Conservation (phyloP, 2,113 vertebrate genomes). For the Lepus europaeus region DNA sequence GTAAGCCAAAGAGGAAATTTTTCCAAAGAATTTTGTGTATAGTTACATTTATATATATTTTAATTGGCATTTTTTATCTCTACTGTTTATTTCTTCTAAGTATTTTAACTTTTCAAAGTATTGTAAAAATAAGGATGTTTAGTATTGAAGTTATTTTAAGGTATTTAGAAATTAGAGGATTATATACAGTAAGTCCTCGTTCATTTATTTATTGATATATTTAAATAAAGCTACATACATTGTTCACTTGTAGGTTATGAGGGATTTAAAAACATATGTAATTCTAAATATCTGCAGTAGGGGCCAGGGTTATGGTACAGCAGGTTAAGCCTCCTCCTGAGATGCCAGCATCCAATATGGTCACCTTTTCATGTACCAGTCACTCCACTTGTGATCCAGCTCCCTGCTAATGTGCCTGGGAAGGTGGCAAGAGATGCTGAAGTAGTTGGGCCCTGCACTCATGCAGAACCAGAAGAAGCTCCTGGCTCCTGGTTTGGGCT, state of each 20-base stretch:
- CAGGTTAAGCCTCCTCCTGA: no score
- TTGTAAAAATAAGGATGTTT: slow-evolving; percentile 25
- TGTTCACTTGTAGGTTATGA: background rate
- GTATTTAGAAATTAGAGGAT: background rate
- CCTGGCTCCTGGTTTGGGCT: no score
- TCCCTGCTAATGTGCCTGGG: no score
- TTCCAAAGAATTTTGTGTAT: background rate
- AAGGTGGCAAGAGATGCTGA: no score
- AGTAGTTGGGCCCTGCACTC: no score
- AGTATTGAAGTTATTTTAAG: background rate
- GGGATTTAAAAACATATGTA: background rate
- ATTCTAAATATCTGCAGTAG: no score
- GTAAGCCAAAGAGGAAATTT: background rate
- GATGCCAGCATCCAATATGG: no score
- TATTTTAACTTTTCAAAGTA: background rate
- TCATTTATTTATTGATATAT: background rate
- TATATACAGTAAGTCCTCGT: background rate
- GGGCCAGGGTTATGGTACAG: no score
- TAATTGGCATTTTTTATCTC: background rate
- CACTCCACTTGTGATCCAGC: no score
- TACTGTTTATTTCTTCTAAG: background rate
- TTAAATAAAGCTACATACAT: background rate
- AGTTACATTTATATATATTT: slow-evolving; percentile 21
- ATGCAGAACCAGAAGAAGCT: no score
- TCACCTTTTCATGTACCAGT: no score